A percentile compares a stretch with the other conserved stretches of the same genome.
phyloP scores from a whole-genome alignment of 2,888 invertebrate species.

The Caenorhabditis sulstoni region DNA sequence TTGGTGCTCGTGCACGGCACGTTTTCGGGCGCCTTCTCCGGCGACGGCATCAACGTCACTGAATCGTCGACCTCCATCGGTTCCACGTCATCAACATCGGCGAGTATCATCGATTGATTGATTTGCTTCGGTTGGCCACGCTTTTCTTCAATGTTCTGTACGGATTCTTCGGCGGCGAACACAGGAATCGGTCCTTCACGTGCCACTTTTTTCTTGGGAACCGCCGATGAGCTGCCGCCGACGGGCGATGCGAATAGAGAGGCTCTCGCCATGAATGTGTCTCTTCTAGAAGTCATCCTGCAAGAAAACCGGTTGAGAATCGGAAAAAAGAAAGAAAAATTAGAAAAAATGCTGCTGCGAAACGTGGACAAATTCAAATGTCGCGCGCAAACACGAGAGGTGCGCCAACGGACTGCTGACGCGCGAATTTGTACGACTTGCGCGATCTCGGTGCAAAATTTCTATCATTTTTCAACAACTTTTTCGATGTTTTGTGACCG shows the following conservation, averaged over 20 bases:
- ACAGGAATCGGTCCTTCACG: conserved; percentile 2
- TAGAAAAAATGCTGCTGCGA: conserved; percentile 5
- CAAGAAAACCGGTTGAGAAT: background rate
- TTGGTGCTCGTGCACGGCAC: background rate
- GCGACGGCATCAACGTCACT: conserved; percentile 25
- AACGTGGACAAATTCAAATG: background rate
- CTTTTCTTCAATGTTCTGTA: background rate
- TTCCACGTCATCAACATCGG: conserved; percentile 17
- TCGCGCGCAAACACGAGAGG: conserved; percentile 17
- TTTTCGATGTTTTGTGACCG: background rate
- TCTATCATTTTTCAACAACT: conserved; percentile 7
- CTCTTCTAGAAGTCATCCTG: background rate
- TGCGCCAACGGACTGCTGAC: conserved; percentile 2
- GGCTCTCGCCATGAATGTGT: conserved; percentile 9
- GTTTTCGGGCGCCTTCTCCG: conserved; percentile 1
- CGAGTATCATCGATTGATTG: background rate
- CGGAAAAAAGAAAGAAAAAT: conserved; percentile 3
- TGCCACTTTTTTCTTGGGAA: conserved; percentile 37
- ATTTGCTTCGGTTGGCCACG: background rate
- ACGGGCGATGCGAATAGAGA: conserved; percentile 35
- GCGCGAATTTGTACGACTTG: conserved; percentile 6
- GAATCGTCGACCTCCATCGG: conserved; percentile 42
- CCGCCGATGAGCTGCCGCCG: background rate
- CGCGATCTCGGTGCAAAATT: conserved; percentile 30
- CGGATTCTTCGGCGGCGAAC: background rate